Conservation (phyloP, 2,888 invertebrate species). For the Nomada ruficornis region DNA sequence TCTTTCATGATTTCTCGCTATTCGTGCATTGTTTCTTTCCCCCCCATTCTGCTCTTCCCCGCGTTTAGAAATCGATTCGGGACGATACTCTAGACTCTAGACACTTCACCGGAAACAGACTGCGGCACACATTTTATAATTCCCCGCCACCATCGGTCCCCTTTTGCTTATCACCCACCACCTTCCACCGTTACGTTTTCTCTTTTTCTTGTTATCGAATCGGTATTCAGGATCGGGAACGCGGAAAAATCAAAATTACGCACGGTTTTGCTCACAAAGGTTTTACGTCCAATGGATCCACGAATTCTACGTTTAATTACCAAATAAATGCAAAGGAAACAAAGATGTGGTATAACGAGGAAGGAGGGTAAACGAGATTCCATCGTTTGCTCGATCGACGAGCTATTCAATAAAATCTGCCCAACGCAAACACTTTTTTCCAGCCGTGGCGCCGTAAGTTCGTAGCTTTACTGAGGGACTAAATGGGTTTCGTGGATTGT, state of each 20-base stretch:
- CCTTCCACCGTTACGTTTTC: not conserved
- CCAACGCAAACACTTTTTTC: not conserved
- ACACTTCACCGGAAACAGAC: not conserved
- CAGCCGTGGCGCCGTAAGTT: not conserved
- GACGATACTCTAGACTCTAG: not conserved
- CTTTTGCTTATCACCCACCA: not conserved
- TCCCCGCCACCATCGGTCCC: not conserved
- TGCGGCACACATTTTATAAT: not conserved
- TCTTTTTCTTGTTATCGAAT: not conserved
- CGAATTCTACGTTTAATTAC: not conserved
- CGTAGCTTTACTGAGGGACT: not conserved
- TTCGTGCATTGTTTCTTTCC: conserved; percentile 9
- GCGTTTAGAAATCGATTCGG: conserved; percentile 4
- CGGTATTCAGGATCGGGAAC: not conserved
- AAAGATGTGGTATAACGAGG: not conserved
- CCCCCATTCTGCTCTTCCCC: not conserved
- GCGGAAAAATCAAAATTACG: not conserved
- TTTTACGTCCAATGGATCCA: not conserved
- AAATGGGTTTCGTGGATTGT: conserved; percentile 6
- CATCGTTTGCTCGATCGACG: conserved; percentile 12
- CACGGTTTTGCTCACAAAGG: not conserved
- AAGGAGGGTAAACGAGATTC: not conserved
- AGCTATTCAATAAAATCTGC: not conserved
- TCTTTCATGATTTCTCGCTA: conserved; percentile 41
- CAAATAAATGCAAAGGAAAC: not conserved